Conservation (phyloP, 2,113 vertebrate species). For the Phalacrocorax carbo region DNA sequence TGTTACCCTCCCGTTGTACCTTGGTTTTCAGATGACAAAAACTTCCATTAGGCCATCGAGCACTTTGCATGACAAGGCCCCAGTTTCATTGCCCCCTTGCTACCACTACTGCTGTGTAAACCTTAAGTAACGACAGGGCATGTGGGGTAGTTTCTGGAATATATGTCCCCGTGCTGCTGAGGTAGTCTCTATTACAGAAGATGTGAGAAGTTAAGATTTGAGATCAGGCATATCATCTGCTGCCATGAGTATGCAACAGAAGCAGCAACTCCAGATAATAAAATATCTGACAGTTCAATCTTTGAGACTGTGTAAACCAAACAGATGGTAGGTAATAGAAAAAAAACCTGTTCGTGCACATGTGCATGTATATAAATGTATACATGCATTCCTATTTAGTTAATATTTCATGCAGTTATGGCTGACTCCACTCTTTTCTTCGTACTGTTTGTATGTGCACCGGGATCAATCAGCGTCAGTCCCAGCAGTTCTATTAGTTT, state of each 20-base stretch:
- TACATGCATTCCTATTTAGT: background rate
- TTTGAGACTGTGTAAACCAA: background rate
- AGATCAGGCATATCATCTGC: background rate
- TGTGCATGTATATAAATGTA: background rate
- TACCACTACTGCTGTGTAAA: background rate
- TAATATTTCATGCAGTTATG: background rate
- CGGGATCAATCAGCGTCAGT: background rate
- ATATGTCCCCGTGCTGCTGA: background rate
- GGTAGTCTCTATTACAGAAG: background rate
- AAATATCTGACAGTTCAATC: background rate
- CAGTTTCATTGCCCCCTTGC: background rate
- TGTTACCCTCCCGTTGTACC: background rate
- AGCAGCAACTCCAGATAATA: background rate
- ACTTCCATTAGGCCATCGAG: background rate
- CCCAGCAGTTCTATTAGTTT: background rate
- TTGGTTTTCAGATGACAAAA: background rate
- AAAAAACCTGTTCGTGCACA: background rate
- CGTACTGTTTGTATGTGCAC: background rate
- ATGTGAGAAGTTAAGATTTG: background rate
- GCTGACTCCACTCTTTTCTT: background rate
- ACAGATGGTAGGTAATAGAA: background rate
- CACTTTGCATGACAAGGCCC: fast-evolving
- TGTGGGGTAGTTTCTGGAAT: background rate
- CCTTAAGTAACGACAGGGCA: background rate
- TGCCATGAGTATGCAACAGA: background rate